Percentiles rank a stretch among this genome's conserved stretches.
Conservation (phyloP, 2,797 vertebrate species). For the Danio jaintianensis region DNA sequence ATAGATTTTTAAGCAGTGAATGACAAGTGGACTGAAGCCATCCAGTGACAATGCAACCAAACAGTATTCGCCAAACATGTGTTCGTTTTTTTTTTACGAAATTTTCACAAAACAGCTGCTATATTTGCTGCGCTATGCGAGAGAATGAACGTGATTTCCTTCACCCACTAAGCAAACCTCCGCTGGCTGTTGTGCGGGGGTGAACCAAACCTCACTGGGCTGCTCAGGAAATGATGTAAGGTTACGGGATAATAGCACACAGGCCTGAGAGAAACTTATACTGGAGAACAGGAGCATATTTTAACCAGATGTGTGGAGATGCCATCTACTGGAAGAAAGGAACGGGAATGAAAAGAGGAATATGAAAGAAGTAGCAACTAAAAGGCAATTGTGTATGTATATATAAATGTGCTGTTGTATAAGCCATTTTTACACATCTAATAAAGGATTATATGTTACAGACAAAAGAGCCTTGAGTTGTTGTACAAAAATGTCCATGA, state of each 20-base stretch:
- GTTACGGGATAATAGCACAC: slow-evolving; percentile 5
- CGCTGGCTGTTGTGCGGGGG: neutral
- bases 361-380: neutral
- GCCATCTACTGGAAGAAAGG: neutral
- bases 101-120: slow-evolving; percentile 17
- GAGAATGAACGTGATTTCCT: slow-evolving; percentile 32
- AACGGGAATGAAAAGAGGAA: neutral
- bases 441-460: slow-evolving; percentile 43
- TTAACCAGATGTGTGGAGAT: slow-evolving; percentile 46
- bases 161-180: slow-evolving; percentile 30
- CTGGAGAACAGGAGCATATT: slow-evolving; percentile 10
- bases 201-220: slow-evolving; percentile 13
- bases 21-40: slow-evolving; percentile 25
- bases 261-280: slow-evolving; percentile 9
- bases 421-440: slow-evolving; percentile 50
- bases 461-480: neutral
- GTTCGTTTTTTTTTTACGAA: slow-evolving; percentile 16
- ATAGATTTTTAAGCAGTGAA: neutral
- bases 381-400: slow-evolving; percentile 9
- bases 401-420: slow-evolving; percentile 3
- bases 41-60: slow-evolving; percentile 19
- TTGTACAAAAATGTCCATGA: neutral
- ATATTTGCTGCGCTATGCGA: slow-evolving; percentile 15
- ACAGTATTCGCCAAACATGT: slow-evolving; percentile 10
- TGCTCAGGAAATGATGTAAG: slow-evolving; percentile 40